phyloP scores from a whole-genome alignment of 2,888 invertebrate genomes.

The Drosophila demipolita region DNA sequence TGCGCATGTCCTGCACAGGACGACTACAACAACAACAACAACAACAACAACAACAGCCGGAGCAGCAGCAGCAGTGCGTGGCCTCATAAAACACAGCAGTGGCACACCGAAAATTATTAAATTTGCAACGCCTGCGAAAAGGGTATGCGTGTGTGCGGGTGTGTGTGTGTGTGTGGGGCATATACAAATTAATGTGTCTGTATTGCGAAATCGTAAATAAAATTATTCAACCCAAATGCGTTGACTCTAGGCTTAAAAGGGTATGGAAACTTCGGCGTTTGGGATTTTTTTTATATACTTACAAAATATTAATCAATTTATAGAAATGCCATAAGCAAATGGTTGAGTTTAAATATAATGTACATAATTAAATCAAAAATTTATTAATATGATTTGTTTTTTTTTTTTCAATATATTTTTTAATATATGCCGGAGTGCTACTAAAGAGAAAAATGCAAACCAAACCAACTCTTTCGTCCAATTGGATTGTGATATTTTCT shows the following conservation, averaged over 20 bases:
- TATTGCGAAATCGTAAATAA: slow-evolving; percentile 42
- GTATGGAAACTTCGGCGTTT: background rate
- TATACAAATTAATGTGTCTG: slow-evolving; percentile 11
- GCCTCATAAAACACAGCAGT: slow-evolving; percentile 55
- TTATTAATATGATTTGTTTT: background rate
- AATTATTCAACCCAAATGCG: slow-evolving; percentile 35
- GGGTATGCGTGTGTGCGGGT: slow-evolving; percentile 12
- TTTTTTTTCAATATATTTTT: background rate
- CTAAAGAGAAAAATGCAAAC: background rate
- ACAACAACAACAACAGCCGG: background rate
- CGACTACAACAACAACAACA: background rate
- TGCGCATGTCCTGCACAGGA: slow-evolving; percentile 16
- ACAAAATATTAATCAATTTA: background rate
- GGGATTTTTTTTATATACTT: background rate
- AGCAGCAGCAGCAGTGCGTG: slow-evolving; percentile 34
- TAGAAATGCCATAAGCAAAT: background rate
- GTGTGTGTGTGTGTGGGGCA: background rate
- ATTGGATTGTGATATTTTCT: background rate
- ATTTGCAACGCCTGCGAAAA: slow-evolving; percentile 45
- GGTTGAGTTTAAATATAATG: background rate
- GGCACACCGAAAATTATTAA: slow-evolving; percentile 60
- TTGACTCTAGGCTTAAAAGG: background rate
- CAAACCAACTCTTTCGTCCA: background rate
- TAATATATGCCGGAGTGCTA: background rate
- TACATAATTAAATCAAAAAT: background rate